A percentile compares a stretch with the other conserved stretches of the same genome.
Evolutionary conservation across 2,113 vertebrate species (phyloP).

Genomic region (Podiceps cristatus): DNA sequence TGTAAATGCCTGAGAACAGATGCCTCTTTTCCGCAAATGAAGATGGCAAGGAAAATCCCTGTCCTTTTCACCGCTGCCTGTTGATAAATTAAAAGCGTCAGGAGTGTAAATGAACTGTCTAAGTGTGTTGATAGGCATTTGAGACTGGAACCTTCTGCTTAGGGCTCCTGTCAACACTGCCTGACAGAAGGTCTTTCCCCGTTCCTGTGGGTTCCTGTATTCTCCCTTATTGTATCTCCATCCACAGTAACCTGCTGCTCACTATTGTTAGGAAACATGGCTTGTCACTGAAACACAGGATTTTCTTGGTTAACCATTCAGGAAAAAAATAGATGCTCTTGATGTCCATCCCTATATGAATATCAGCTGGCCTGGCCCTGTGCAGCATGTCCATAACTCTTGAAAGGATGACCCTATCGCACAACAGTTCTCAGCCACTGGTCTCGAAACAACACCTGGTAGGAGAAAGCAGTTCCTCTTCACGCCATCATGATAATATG

Average conservation of each 20-base stretch:
- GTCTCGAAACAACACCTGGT: not conserved
- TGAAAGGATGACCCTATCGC: not conserved
- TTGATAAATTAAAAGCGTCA: not conserved
- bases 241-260: not conserved
- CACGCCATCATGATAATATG: not conserved
- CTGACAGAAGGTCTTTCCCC: not conserved
- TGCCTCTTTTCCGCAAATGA: not conserved
- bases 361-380: not conserved
- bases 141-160: not conserved
- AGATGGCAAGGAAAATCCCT: not conserved
- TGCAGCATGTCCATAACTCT: not conserved
- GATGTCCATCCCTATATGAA: not conserved
- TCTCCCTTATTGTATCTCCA: not conserved
- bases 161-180: not conserved
- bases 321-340: not conserved
- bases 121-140: not conserved
- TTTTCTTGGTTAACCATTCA: not conserved
- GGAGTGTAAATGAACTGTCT: not conserved
- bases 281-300: not conserved
- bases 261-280: not conserved
- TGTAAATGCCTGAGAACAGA: not conserved
- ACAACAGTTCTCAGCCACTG: not conserved
- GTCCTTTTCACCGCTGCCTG: not conserved
- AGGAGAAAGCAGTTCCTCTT: not conserved
- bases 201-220: not conserved